Conservation (phyloP, 1,140 invertebrate species). For the Diabrotica virgifera region DNA sequence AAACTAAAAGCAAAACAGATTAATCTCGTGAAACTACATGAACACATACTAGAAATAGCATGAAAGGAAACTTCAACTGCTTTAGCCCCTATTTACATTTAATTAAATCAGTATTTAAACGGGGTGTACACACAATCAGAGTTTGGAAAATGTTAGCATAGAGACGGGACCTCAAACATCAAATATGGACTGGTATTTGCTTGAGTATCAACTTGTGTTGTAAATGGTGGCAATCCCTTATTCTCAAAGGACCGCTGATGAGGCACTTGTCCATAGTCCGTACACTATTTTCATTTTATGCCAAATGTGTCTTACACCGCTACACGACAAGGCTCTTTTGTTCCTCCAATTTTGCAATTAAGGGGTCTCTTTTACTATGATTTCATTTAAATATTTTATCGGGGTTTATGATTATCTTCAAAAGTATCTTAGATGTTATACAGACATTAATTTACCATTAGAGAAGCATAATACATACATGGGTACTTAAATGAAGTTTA, state of each 20-base stretch:
- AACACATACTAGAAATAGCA: background rate
- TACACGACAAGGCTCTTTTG: too few species aligned
- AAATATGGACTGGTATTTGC: background rate
- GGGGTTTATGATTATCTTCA: too few species aligned
- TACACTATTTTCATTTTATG: too few species aligned
- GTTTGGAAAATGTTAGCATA: background rate
- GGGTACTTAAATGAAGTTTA: too few species aligned
- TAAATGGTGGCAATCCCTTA: background rate
- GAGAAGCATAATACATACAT: too few species aligned
- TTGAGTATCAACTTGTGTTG: background rate
- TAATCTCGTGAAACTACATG: background rate
- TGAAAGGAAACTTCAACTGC: background rate
- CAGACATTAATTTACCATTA: too few species aligned
- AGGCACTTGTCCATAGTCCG: background rate
- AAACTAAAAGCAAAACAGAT: background rate
- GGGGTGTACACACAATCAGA: background rate
- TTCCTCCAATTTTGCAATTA: too few species aligned
- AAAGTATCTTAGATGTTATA: too few species aligned
- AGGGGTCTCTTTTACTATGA: too few species aligned
- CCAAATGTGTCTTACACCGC: too few species aligned
- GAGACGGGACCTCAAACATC: background rate
- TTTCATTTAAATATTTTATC: too few species aligned
- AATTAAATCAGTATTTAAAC: constrained; percentile 1
- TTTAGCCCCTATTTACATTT: background rate
- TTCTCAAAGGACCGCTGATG: background rate